Conservation (phyloP, 2,888 invertebrate genomes). For the Sarcophaga subvicina region DNA sequence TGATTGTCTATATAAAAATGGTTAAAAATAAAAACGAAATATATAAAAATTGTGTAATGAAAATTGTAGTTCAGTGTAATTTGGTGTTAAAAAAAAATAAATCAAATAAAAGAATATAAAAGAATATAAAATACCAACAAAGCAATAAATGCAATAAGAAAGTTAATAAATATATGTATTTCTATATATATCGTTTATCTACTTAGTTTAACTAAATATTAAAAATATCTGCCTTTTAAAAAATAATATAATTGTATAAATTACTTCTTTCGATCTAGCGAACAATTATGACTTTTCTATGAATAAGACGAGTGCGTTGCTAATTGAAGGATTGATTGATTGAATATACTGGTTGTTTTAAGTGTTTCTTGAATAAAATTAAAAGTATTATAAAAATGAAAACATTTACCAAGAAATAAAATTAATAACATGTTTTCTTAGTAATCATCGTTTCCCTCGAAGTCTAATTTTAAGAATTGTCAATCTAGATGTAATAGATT, state of each 20-base stretch:
- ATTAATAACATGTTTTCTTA: constrained; percentile 68
- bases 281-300: constrained; percentile 64
- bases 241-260: constrained; percentile 5
- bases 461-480: constrained; percentile 66
- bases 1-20: constrained; percentile 78
- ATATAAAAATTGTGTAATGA: constrained; percentile 62
- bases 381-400: constrained; percentile 22
- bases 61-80: constrained; percentile 52
- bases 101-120: constrained; percentile 38
- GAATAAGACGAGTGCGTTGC: constrained; percentile 40
- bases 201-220: constrained; percentile 34
- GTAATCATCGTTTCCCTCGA: constrained; percentile 67
- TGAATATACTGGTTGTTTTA: constrained; percentile 26
- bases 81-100: constrained; percentile 42
- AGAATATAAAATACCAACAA: constrained; percentile 27
- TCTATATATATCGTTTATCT: constrained; percentile 25
- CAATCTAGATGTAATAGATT: constrained; percentile 54
- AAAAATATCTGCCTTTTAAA: constrained; percentile 24
- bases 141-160: constrained; percentile 1
- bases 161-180: not conserved
- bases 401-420: constrained; percentile 69
- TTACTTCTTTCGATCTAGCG: constrained; percentile 66
- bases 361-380: constrained; percentile 16
- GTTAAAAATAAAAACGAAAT: constrained; percentile 57
- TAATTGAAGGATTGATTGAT: constrained; percentile 53